Evolutionary conservation across 2,113 vertebrate species (phyloP).

Genomic region (Paramormyrops kingsleyae): DNA sequence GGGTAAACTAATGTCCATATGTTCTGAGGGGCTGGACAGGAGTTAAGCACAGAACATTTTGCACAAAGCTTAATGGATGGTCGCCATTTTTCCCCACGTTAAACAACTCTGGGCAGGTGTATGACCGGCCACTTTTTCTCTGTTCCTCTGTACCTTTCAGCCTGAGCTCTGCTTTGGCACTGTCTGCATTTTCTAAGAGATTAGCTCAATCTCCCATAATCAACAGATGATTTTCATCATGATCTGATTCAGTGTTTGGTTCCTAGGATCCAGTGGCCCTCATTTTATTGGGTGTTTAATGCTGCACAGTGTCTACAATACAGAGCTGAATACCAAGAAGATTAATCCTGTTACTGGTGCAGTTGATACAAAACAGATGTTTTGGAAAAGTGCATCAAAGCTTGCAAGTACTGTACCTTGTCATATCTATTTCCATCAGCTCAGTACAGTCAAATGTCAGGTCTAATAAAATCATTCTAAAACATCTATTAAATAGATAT

Average conservation of each 20-base stretch:
- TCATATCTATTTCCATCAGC: slow-evolving; percentile 4
- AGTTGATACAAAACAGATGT: slow-evolving; percentile 25
- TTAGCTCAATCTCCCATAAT: background rate
- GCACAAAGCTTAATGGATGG: background rate
- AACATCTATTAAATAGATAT: background rate
- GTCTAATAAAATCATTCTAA: background rate
- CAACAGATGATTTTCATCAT: slow-evolving; percentile 15
- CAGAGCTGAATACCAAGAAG: slow-evolving; percentile 21
- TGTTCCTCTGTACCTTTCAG: background rate
- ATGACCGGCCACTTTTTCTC: background rate
- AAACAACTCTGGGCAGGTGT: slow-evolving; percentile 34
- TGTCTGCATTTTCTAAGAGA: background rate
- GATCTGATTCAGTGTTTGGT: background rate
- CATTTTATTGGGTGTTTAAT: slow-evolving; percentile 7
- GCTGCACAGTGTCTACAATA: slow-evolving; percentile 18
- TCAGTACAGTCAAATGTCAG: background rate
- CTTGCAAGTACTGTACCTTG: background rate
- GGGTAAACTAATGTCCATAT: background rate
- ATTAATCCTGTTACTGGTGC: slow-evolving; percentile 24
- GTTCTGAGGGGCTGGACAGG: background rate
- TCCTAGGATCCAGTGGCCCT: slow-evolving; percentile 8
- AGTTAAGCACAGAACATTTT: background rate
- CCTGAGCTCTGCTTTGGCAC: background rate
- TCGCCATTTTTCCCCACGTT: slow-evolving; percentile 15
- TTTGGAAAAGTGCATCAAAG: slow-evolving; percentile 8